Conservation (phyloP, 2,797 vertebrate genomes). For the Crypturellus tataupa region DNA sequence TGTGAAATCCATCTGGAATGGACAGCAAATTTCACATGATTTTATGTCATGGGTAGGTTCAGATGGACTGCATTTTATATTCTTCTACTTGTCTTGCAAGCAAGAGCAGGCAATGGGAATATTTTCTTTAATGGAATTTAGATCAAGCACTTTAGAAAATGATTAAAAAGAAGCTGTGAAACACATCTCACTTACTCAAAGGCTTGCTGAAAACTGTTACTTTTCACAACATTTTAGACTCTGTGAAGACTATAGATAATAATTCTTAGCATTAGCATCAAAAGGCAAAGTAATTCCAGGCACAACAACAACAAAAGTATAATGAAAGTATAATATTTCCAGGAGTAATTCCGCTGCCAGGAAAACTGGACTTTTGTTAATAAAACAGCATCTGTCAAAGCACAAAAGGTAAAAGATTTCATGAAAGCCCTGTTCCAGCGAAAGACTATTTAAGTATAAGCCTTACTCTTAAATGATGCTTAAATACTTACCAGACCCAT, state of each 20-base stretch:
- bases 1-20: neutral
- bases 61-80: neutral
- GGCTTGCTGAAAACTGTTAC: neutral
- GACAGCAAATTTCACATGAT: neutral
- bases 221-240: constrained; percentile 7
- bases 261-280: neutral
- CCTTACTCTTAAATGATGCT: neutral
- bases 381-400: neutral
- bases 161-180: constrained; percentile 17
- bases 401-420: neutral
- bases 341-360: neutral
- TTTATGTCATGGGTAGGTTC: neutral
- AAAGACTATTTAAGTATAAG: neutral
- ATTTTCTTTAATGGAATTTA: neutral
- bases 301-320: neutral
- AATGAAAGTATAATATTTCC: neutral
- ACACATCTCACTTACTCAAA: constrained; percentile 35
- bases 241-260: neutral
- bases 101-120: neutral
- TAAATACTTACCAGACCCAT: neutral
- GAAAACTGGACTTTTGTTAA: neutral
- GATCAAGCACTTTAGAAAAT: neutral
- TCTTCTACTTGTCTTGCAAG: neutral
- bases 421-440: neutral
- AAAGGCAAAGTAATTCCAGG: constrained; percentile 15